A percentile compares a stretch with the other conserved stretches of the same genome.
These are phyloP conservation scores for Cheiracanthium punctorium DNA, from an alignment of 2,888 invertebrate species.

Conservation along the genomic window DNA sequence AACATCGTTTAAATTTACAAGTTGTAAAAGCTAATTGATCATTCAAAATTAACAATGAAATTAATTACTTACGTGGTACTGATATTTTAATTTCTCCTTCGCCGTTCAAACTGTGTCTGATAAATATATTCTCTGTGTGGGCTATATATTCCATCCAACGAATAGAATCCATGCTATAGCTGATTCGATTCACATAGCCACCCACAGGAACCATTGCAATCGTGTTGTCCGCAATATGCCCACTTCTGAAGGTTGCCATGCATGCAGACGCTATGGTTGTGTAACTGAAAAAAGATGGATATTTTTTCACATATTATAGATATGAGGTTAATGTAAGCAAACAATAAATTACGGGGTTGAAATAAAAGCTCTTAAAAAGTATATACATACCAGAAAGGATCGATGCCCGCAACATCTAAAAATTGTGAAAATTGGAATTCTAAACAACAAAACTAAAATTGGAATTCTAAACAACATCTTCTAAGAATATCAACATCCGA, in stretches of 20 bases:
- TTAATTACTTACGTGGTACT: no score
- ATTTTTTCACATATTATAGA: no score
- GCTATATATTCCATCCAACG: not conserved
- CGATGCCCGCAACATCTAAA: not conserved
- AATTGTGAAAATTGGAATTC: no score
- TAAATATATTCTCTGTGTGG: not conserved
- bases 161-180: not conserved
- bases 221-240: not conserved
- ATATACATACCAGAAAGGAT: no score
- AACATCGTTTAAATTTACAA: no score
- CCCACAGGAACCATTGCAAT: not conserved
- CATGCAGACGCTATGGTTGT: not conserved
- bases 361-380: no score
- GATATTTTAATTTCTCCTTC: not conserved
- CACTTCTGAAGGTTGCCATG: not conserved
- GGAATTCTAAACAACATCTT: not conserved
- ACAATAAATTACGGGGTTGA: no score
- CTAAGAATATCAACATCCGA: not conserved
- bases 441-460: no score
- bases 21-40: no score
- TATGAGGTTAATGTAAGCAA: no score
- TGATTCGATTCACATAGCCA: not conserved
- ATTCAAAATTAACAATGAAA: no score
- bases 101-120: not conserved
- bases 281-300: no score